A percentile compares a stretch with the other conserved stretches of the same genome.
These are phyloP conservation scores for Sitophilus oryzae DNA, from an alignment of 1,140 invertebrate genomes.

Conservation along the genomic window DNA sequence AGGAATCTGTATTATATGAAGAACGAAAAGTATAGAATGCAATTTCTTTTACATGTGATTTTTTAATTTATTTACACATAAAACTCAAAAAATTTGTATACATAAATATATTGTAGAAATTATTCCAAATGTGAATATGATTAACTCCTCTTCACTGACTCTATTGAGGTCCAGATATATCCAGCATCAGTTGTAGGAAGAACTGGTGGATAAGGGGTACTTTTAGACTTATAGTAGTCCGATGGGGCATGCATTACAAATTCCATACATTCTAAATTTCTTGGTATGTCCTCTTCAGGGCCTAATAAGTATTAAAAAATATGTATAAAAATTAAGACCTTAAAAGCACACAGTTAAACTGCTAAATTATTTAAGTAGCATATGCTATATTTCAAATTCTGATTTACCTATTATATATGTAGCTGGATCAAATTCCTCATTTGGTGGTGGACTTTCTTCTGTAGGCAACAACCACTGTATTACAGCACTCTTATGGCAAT, in stretches of 20 bases:
- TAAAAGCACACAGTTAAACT: neutral
- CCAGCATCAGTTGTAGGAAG: conserved; percentile 50
- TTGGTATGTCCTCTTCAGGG: conserved; percentile 83
- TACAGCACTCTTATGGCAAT: conserved; percentile 88
- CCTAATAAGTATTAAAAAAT: conserved; percentile 48
- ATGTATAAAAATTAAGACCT: neutral
- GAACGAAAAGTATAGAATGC: neutral
- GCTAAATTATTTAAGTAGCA: conserved; percentile 3
- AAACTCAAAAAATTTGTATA: conserved; percentile 3
- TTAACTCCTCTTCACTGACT: conserved; percentile 13
- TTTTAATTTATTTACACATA: neutral
- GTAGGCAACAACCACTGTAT: conserved; percentile 91
- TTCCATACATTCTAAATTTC: conserved; percentile 81
- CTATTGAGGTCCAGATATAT: conserved; percentile 60
- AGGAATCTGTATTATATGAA: conserved; percentile 3
- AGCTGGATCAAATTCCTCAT: conserved; percentile 78
- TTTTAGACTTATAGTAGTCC: conserved; percentile 78
- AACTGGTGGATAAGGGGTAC: conserved; percentile 66
- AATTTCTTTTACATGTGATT: neutral
- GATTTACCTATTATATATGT: conserved; percentile 80
- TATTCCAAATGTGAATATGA: neutral
- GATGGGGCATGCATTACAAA: conserved; percentile 91
- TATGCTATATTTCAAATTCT: neutral
- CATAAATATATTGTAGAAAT: neutral
- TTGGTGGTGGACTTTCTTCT: conserved; percentile 67